Conservation (phyloP, 2,888 invertebrate species). For the Listrodromus nycthemerus region DNA sequence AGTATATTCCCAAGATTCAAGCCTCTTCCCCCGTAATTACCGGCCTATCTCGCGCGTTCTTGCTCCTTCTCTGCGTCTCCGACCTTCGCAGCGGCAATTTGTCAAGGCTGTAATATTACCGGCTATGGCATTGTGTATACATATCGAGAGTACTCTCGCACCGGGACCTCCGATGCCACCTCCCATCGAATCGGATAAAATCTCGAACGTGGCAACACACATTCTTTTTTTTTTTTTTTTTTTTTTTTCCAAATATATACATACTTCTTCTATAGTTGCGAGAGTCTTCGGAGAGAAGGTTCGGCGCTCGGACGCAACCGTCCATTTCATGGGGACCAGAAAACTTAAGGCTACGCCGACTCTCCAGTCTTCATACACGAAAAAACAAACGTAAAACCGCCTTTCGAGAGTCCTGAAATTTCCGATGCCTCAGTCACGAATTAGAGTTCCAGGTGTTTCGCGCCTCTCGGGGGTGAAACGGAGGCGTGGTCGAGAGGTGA, state of each 20-base stretch:
- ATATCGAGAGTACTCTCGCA: slow-evolving; percentile 56
- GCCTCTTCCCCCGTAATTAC: slow-evolving; percentile 81
- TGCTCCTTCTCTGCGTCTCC: slow-evolving; percentile 69
- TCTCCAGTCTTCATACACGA: neutral
- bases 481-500: slow-evolving; percentile 1
- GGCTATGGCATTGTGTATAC: slow-evolving; percentile 78
- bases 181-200: slow-evolving; percentile 76
- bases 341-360: slow-evolving; percentile 6
- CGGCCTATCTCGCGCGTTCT: slow-evolving; percentile 67
- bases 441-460: slow-evolving; percentile 40
- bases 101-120: slow-evolving; percentile 84
- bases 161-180: slow-evolving; percentile 64
- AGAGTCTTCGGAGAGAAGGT: neutral
- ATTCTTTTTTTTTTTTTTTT: slow-evolving; percentile 13
- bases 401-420: slow-evolving; percentile 41
- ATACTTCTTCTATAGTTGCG: slow-evolving; percentile 2
- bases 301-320: slow-evolving; percentile 1
- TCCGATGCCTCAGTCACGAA: slow-evolving; percentile 40
- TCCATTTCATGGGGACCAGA: slow-evolving; percentile 16
- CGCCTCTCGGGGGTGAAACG: slow-evolving; percentile 9
- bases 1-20: slow-evolving; percentile 39
- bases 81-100: slow-evolving; percentile 84
- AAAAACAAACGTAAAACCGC: slow-evolving; percentile 17
- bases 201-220: slow-evolving; percentile 64
- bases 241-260: slow-evolving; percentile 22